A percentile compares a stretch with the other conserved stretches of the same genome.
phyloP scores from a whole-genome alignment of 2,797 vertebrate species.

The Scolopax bukidnonensis region DNA sequence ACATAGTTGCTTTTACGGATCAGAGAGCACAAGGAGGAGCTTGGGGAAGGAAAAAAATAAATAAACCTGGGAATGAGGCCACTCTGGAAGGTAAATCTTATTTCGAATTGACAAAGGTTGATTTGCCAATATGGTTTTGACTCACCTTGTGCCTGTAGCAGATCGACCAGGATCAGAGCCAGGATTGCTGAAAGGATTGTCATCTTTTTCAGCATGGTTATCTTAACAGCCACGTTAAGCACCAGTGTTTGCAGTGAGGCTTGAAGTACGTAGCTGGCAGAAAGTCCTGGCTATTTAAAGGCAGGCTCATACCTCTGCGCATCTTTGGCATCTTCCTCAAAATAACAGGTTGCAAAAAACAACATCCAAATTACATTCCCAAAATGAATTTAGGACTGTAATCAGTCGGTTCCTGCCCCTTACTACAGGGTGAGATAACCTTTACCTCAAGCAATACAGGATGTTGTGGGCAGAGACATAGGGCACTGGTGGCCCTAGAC shows the following conservation, averaged over 20 bases:
- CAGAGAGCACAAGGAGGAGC: not conserved
- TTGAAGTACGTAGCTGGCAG: not conserved
- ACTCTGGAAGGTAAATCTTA: not conserved
- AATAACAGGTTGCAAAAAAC: slow-evolving; percentile 39
- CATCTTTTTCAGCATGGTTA: not conserved
- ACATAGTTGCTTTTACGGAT: not conserved
- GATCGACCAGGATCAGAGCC: slow-evolving; percentile 5
- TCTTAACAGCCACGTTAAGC: not conserved
- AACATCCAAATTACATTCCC: not conserved
- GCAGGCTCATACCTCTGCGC: not conserved
- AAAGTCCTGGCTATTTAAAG: slow-evolving; percentile 42
- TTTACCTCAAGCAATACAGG: not conserved
- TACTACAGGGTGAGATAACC: slow-evolving; percentile 31
- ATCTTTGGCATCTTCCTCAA: not conserved
- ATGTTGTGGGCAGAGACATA: not conserved
- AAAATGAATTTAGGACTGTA: not conserved
- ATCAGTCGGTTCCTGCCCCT: not conserved
- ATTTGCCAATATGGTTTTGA: not conserved
- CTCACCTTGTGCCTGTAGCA: slow-evolving; percentile 32
- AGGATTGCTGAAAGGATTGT: not conserved
- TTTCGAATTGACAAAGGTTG: not conserved
- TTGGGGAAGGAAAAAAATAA: not conserved
- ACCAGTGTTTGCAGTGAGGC: not conserved
- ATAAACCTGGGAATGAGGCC: not conserved
- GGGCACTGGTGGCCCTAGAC: not conserved